Evolutionary conservation across 2,797 vertebrate species (phyloP).

Genomic region (Threskiornis aethiopicus): DNA sequence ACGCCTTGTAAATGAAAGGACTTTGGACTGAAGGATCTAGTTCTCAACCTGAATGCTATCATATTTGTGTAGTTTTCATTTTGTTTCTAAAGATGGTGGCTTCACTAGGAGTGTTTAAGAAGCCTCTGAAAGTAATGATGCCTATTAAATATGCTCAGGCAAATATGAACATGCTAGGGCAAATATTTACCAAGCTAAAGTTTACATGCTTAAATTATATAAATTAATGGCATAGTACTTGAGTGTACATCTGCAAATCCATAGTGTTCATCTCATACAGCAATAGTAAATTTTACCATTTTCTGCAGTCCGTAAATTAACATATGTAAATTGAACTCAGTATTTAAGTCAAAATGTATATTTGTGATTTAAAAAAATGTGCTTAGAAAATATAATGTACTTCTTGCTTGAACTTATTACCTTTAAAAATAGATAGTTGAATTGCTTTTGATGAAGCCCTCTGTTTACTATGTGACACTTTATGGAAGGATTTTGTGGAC

Average conservation of each 20-base stretch:
- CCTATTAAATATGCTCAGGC: neutral
- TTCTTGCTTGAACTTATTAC: neutral
- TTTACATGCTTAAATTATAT: neutral
- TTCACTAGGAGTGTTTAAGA: neutral
- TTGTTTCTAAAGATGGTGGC: neutral
- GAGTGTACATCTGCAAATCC: neutral
- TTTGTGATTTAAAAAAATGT: neutral
- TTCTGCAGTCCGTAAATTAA: neutral
- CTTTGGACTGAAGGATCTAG: neutral
- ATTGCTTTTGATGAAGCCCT: neutral
- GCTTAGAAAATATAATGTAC: neutral
- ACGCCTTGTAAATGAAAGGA: conserved; percentile 6
- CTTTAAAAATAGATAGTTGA: neutral
- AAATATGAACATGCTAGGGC: neutral
- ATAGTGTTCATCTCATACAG: neutral
- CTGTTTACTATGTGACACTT: neutral
- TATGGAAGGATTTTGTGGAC: neutral
- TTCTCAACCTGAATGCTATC: neutral
- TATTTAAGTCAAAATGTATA: neutral
- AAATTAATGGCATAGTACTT: neutral
- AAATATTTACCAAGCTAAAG: neutral
- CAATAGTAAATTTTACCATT: neutral
- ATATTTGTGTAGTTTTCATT: neutral
- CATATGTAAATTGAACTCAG: neutral
- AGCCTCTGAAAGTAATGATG: neutral